A percentile compares a stretch with the other conserved stretches of the same genome.
Evolutionary conservation across 2,888 invertebrate genomes (phyloP).

Genomic region (Acanthoscelides obtectus): DNA sequence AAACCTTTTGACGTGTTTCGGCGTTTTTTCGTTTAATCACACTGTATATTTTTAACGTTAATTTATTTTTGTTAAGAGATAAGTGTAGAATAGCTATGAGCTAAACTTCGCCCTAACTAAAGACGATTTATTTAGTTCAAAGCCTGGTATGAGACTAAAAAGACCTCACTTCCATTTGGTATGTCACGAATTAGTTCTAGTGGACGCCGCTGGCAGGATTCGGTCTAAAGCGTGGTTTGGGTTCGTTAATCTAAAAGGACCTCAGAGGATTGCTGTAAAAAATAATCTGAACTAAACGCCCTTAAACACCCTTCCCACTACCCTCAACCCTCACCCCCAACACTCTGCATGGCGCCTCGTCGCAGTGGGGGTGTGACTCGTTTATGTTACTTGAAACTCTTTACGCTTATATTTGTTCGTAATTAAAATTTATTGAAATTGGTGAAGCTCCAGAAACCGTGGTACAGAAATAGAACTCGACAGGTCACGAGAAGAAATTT

Average conservation of each 20-base stretch:
- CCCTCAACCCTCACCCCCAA: not conserved
- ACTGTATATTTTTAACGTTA: too few relatives aligned
- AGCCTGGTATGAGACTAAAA: too few relatives aligned
- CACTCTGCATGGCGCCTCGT: not conserved
- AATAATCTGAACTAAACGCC: not conserved
- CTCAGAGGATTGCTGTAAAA: constrained; percentile 34
- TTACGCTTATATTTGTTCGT: not conserved
- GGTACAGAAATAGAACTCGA: too few relatives aligned
- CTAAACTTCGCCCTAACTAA: too few relatives aligned
- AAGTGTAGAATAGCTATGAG: too few relatives aligned
- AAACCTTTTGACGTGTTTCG: too few relatives aligned
- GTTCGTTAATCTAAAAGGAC: constrained; percentile 47
- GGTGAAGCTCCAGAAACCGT: not conserved
- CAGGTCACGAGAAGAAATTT: too few relatives aligned
- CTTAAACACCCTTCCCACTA: not conserved
- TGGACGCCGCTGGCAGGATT: constrained; percentile 22
- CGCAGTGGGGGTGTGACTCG: not conserved
- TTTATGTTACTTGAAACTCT: not conserved
- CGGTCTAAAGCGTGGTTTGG: constrained; percentile 39
- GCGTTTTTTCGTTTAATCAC: too few relatives aligned
- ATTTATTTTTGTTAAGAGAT: too few relatives aligned
- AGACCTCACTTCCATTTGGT: too few relatives aligned
- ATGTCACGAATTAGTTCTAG: too few relatives aligned
- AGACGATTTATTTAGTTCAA: too few relatives aligned
- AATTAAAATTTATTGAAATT: not conserved